phyloP scores from a whole-genome alignment of 2,888 invertebrate genomes.

The Tetheella fluctuosa region DNA sequence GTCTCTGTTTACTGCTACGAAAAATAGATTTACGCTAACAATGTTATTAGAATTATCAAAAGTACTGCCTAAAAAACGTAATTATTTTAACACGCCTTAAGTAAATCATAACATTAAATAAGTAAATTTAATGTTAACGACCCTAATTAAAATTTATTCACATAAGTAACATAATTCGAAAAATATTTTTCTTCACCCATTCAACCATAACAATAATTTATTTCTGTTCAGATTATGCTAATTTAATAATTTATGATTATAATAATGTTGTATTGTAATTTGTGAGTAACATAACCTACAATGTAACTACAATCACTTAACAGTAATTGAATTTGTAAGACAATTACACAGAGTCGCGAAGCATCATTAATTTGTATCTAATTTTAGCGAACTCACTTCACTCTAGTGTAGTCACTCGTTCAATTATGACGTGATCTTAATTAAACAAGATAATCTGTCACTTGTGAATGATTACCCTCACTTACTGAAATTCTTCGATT shows the following conservation, averaged over 20 bases:
- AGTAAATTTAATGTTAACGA: too few relatives aligned
- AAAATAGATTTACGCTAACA: too few relatives aligned
- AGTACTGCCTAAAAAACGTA: too few relatives aligned
- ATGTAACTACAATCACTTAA: conserved; percentile 5
- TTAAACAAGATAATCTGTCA: conserved; percentile 4
- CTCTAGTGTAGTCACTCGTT: conserved; percentile 1
- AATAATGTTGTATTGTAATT: not conserved
- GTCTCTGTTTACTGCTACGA: too few relatives aligned
- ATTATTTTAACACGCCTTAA: too few relatives aligned
- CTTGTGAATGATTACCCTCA: not conserved
- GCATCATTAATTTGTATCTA: conserved; percentile 12
- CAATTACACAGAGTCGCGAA: conserved; percentile 8
- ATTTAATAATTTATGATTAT: not conserved
- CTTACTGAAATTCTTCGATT: not conserved
- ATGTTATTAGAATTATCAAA: too few relatives aligned
- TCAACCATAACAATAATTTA: not conserved
- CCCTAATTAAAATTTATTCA: too few relatives aligned
- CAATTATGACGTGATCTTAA: conserved; percentile 1
- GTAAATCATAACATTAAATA: too few relatives aligned
- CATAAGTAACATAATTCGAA: too few relatives aligned
- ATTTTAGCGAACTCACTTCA: conserved; percentile 6
- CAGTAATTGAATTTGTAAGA: conserved; percentile 10
- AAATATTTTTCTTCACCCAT: not conserved
- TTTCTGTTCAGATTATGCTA: not conserved
- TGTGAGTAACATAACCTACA: not conserved